A percentile compares a stretch with the other conserved stretches of the same genome.
Conservation (phyloP, 2,797 vertebrate genomes). For the Hoplostethus mediterraneus region DNA sequence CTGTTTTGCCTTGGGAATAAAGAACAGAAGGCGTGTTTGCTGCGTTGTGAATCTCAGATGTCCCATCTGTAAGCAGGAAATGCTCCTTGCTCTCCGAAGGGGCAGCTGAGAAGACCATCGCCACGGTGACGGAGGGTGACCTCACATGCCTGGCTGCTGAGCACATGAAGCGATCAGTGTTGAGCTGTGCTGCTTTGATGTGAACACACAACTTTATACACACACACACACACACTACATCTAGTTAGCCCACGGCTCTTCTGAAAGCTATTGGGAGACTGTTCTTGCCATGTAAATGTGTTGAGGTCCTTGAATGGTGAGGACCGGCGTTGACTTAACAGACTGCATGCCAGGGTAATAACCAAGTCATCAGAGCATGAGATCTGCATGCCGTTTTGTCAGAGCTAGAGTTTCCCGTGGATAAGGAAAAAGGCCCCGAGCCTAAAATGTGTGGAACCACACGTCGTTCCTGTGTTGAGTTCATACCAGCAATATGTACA, state of each 20-base stretch:
- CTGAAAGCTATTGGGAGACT: constrained; percentile 81
- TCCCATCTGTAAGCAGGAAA: constrained; percentile 50
- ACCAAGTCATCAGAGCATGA: constrained; percentile 77
- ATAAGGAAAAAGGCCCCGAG: constrained; percentile 35
- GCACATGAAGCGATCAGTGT: constrained; percentile 37
- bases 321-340: constrained; percentile 58
- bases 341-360: constrained; percentile 74
- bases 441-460: constrained; percentile 52
- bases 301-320: constrained; percentile 57
- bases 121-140: constrained; percentile 48
- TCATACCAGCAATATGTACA: background rate
- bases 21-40: constrained; percentile 5
- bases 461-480: constrained; percentile 25
- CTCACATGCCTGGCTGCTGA: constrained; percentile 30
- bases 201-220: constrained; percentile 17
- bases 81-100: constrained; percentile 21
- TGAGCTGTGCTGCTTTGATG: constrained; percentile 32
- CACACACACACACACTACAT: constrained; percentile 11
- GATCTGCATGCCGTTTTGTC: constrained; percentile 76
- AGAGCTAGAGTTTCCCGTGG: constrained; percentile 35
- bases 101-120: constrained; percentile 41
- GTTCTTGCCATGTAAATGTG: constrained; percentile 65
- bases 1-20: constrained; percentile 25
- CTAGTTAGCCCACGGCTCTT: constrained; percentile 52
- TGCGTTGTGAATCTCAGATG: constrained; percentile 3